Evolutionary conservation across 2,113 vertebrate genomes (phyloP).

Genomic region (Eira barbara): DNA sequence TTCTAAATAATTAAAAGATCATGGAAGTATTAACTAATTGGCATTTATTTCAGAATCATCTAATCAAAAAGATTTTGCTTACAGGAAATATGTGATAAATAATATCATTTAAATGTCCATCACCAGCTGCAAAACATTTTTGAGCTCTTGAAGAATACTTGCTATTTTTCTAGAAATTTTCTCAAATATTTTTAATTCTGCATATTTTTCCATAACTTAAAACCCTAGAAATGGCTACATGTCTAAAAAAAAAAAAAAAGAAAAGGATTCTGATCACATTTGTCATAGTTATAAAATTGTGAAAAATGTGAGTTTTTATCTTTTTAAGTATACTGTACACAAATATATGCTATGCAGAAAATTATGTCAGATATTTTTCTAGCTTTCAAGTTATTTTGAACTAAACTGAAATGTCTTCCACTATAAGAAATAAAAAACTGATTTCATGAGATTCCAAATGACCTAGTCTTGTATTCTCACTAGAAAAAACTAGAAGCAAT

Average conservation of each 20-base stretch:
- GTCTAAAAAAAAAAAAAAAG: neutral
- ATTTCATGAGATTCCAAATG: neutral
- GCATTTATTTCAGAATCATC: constrained; percentile 30
- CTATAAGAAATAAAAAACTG: neutral
- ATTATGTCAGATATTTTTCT: neutral
- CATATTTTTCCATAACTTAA: neutral
- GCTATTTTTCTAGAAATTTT: neutral
- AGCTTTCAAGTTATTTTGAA: neutral
- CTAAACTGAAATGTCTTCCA: neutral
- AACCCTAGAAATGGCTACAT: neutral
- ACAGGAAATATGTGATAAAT: constrained; percentile 24
- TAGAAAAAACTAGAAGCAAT: neutral
- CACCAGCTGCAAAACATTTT: neutral
- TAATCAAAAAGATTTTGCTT: constrained; percentile 18
- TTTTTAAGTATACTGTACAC: neutral
- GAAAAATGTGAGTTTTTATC: neutral
- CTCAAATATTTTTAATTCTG: neutral
- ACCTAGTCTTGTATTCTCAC: neutral
- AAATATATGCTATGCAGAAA: neutral
- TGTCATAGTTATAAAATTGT: neutral
- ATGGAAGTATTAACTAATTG: constrained; percentile 8
- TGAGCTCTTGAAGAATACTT: neutral
- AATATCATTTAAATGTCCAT: neutral
- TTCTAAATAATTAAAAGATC: constrained; percentile 42
- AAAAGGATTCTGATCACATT: neutral